These are phyloP conservation scores for Urosaurus nigricauda DNA, from an alignment of 2,797 vertebrate genomes.

Conservation along the genomic window DNA sequence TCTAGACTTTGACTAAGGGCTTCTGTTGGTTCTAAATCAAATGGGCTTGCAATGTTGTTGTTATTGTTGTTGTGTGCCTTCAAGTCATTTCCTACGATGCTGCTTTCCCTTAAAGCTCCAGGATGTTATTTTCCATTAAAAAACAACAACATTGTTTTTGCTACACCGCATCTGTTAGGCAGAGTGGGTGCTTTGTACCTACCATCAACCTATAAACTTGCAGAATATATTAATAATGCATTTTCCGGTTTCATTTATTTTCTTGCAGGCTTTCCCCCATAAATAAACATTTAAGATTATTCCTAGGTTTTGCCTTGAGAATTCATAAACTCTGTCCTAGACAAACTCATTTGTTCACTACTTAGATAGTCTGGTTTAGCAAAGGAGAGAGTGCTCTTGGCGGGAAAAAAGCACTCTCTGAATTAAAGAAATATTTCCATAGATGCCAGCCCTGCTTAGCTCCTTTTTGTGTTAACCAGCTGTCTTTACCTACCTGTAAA, in stretches of 20 bases:
- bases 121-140: not conserved
- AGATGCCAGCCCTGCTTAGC: not conserved
- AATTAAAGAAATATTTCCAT: not conserved
- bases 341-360: not conserved
- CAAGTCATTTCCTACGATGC: too few species aligned
- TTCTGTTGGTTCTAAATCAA: not conserved
- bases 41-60: not conserved
- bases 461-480: not conserved
- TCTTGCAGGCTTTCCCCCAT: not conserved
- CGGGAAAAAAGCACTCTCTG: not conserved
- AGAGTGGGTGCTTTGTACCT: not conserved
- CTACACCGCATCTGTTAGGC: not conserved
- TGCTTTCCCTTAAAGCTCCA: not conserved
- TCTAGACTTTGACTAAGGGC: not conserved
- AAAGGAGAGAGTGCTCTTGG: not conserved
- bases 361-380: not conserved
- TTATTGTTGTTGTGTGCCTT: too few species aligned
- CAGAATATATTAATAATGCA: not conserved
- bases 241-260: not conserved
- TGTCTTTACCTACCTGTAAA: constrained; percentile 4
- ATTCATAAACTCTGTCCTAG: not conserved
- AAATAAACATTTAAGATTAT: not conserved
- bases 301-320: not conserved
- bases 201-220: not conserved
- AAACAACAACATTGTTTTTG: not conserved